A percentile compares a stretch with the other conserved stretches of the same genome.
Evolutionary conservation across 92 coral and sea anemone genomes (phyloP).

Genomic region (Zoanthus sansibaricus): DNA sequence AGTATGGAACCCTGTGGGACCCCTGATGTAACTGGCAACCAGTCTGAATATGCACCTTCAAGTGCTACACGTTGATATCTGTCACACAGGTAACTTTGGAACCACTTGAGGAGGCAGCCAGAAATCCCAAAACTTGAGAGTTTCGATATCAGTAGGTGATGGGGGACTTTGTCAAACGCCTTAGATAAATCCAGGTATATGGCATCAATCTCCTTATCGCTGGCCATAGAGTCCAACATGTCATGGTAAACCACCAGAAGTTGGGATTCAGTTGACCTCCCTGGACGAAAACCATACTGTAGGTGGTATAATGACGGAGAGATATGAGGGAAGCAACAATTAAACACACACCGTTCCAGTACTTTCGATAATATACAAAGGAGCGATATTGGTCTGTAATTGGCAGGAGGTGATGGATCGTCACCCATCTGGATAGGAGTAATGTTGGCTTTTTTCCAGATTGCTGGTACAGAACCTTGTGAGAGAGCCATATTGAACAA

Average conservation of each 20-base stretch:
- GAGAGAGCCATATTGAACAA: conserved; percentile 65
- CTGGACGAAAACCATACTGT: conserved; percentile 34
- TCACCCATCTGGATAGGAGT: conserved; percentile 60
- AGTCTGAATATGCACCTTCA: not conserved
- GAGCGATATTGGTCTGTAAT: conserved; percentile 41
- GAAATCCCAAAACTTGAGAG: not conserved
- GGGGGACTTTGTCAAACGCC: not conserved
- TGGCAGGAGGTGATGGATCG: conserved; percentile 48
- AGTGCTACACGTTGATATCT: too few relatives aligned
- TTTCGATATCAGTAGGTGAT: not conserved
- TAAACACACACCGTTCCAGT: conserved; percentile 41
- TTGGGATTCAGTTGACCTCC: too few relatives aligned
- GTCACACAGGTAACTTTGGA: not conserved
- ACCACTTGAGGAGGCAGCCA: not conserved
- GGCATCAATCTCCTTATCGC: too few relatives aligned
- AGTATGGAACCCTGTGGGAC: too few relatives aligned
- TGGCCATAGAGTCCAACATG: too few relatives aligned
- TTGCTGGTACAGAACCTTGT: conserved; percentile 54
- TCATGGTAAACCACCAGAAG: too few relatives aligned
- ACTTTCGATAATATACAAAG: conserved; percentile 38
- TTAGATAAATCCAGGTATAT: not conserved
- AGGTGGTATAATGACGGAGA: conserved; percentile 28
- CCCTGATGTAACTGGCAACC: too few relatives aligned
- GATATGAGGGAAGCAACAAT: conserved; percentile 25
- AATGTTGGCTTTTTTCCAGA: conserved; percentile 58